Base-by-base conservation (phyloP, 2,113 vertebrate genomes). In the Mixornis gularis region DNA sequence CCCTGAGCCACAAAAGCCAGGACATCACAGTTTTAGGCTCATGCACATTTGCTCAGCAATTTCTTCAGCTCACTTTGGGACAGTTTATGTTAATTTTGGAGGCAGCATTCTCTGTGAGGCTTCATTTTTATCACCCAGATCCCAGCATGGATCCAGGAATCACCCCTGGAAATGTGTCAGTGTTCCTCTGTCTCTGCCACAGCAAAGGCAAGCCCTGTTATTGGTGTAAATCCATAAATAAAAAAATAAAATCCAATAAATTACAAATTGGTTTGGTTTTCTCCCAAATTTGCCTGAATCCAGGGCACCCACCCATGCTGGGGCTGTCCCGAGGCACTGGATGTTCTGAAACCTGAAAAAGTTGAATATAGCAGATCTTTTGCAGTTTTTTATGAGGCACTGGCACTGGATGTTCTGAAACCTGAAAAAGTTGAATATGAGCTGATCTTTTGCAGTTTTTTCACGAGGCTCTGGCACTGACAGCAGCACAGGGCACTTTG, bases 141-240 rank as follows among this genome's bases (percentile, higher is more conserved):
- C 32, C 49, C 38, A 68, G 3, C 12, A 8, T 0, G 3, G 55
- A 58, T 29, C 43, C 27, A 40, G 20, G 18, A 69, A 24, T 24
- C 15, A 4, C 32, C 32, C 14, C 53, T 27, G 26, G 63, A 51
- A 27, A 43, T 43, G 25, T 0, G 1, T 6, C 64, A 59, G 27
- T 1, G 44, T 3, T 53, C 41, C 26, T 2, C 41, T 43, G 19
- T 6, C 10, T 8, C 30, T 56, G 8, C 32, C 34, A 14, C 4
- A 17, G 71, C n/a, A 72, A 59, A 48, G 10, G 4, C 20, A 21
- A 63, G 17, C 10, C 36, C 32, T 65, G 20, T 1, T 10, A 16
- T 0, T n/a, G 3, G 0, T 43, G 26, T 9, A 34, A 86, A 82
- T 3, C 8, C 10, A 2, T 2, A 38, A 38, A 4, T 27, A 22